Conservation (phyloP, 2,888 invertebrate species). For the Meiosimyza platycephala region DNA sequence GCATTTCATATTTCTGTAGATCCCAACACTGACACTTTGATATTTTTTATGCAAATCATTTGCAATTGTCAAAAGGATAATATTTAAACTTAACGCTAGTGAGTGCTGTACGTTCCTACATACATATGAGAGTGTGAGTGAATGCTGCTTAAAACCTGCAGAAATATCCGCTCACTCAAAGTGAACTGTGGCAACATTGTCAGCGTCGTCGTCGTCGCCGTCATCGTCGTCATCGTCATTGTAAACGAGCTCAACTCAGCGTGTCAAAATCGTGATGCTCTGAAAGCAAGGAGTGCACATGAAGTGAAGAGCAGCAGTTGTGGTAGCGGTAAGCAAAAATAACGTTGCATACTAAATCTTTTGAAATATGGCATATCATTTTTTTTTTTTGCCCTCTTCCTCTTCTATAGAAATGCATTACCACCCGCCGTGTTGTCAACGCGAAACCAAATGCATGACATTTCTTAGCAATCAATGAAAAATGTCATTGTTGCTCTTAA, state of each 20-base stretch:
- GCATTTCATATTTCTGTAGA: background rate
- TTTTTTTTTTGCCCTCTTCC: background rate
- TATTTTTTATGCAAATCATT: constrained; percentile 38
- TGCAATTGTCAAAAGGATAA: constrained; percentile 36
- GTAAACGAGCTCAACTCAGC: constrained; percentile 9
- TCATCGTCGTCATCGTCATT: constrained; percentile 3
- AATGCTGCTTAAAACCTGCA: background rate
- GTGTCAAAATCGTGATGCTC: constrained; percentile 22
- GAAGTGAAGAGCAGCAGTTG: background rate
- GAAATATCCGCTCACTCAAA: background rate
- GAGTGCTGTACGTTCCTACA: background rate
- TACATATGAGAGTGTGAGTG: background rate
- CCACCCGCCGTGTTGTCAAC: background rate
- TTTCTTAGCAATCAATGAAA: background rate
- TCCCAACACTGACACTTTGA: background rate
- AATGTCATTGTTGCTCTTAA: background rate
- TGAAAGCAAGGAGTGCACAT: constrained; percentile 1
- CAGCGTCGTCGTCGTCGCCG: constrained; percentile 1
- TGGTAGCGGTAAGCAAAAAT: background rate
- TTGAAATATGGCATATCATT: constrained; percentile 2
- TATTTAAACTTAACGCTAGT: constrained; percentile 27
- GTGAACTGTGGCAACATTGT: background rate
- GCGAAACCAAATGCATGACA: background rate
- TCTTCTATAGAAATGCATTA: background rate
- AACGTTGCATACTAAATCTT: background rate